phyloP scores from a whole-genome alignment of 2,113 vertebrate species.

The Phaethornis superciliosus region DNA sequence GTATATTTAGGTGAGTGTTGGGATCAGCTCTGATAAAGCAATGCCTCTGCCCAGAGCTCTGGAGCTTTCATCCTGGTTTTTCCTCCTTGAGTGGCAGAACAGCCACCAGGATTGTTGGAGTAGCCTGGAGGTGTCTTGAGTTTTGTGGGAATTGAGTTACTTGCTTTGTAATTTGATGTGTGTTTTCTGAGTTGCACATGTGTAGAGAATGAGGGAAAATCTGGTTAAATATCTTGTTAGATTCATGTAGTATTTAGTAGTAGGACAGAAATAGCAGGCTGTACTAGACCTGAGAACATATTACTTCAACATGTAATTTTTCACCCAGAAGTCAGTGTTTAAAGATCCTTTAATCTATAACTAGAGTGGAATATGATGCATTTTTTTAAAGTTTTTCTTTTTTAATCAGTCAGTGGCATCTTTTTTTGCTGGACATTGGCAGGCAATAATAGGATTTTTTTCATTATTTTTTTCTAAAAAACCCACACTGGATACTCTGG shows the following conservation, averaged over 20 bases:
- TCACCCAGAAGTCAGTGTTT: neutral
- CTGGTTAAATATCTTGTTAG: neutral
- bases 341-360: neutral
- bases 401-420: neutral
- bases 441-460: neutral
- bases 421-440: neutral
- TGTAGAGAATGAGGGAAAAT: neutral
- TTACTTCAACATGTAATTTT: neutral
- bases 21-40: neutral
- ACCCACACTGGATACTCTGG: fast-evolving
- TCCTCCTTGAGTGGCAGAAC: neutral
- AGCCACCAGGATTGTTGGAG: neutral
- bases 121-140: fast-evolving
- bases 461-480: neutral
- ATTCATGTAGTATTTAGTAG: neutral
- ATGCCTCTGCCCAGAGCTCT: neutral
- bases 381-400: neutral
- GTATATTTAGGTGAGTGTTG: neutral
- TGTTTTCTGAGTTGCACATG: fast-evolving
- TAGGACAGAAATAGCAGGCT: neutral
- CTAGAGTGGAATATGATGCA: neutral
- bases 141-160: neutral
- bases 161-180: fast-evolving
- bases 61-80: neutral
- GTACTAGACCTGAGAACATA: neutral